Percentiles rank a stretch among this genome's conserved stretches.
Evolutionary conservation across 2,113 vertebrate species (phyloP).

Genomic region (Condylura cristata): DNA sequence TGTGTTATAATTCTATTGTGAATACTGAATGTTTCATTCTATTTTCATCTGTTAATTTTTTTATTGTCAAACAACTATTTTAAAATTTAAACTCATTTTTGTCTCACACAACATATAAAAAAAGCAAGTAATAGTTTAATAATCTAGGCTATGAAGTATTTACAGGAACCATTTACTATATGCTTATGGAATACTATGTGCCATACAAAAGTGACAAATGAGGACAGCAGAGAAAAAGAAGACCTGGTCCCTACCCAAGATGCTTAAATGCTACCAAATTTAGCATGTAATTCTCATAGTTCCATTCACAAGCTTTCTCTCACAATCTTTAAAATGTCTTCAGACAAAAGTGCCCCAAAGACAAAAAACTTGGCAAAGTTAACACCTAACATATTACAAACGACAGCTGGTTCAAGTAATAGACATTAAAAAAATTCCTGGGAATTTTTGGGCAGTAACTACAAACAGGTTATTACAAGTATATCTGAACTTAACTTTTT

Average conservation of each 20-base stretch:
- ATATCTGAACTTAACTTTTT: slow-evolving; percentile 25
- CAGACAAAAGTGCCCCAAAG: not conserved
- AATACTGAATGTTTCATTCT: slow-evolving; percentile 1
- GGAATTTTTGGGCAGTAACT: not conserved
- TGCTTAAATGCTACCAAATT: not conserved
- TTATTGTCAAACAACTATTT: not conserved
- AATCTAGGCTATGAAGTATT: not conserved
- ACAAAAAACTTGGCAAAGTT: slow-evolving; percentile 15
- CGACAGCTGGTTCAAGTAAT: slow-evolving; percentile 3
- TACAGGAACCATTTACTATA: not conserved
- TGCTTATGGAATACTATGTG: not conserved
- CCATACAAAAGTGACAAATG: not conserved
- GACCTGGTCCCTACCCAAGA: not conserved
- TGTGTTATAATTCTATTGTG: not conserved
- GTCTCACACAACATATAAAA: not conserved
- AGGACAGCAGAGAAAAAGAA: not conserved
- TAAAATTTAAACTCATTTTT: slow-evolving; percentile 14
- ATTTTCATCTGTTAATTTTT: not conserved
- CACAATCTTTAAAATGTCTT: not conserved
- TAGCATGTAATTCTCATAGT: not conserved
- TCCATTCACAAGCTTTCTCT: not conserved
- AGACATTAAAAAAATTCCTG: slow-evolving; percentile 39
- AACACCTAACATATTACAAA: slow-evolving; percentile 28
- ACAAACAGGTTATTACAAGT: not conserved
- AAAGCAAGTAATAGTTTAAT: not conserved